Evolutionary conservation across 2,888 invertebrate genomes (phyloP), one percentile per base, ranked within the genome.

Genomic region (Tetragnatha montana): DNA sequence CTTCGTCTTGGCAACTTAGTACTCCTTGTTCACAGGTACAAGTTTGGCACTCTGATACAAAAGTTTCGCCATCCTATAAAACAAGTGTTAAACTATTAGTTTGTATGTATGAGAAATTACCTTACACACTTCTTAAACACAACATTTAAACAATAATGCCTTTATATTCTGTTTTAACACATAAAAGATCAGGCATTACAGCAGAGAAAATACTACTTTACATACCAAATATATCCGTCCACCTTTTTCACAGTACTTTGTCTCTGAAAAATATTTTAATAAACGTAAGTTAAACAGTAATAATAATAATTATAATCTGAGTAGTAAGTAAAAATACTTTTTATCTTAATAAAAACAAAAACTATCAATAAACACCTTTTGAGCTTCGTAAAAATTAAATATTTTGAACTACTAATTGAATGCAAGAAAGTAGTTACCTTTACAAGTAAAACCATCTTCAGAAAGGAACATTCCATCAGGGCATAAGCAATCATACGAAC

Each of bases 401-500:
- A 4, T 60, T 8, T 12, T 6, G 12, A 12, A 60, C 4, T 12
- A 60, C 8, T 12, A 60, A 60, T 60, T 4, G 17, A 10, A 17
- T 60, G 17, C 60, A 60, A 60, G 71, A 81, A 49, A 19, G 14
- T n/a, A 22, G 22, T 76, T 84, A 90, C 90, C 87, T 81, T 70
- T 80, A 22, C 90, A 90, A 12, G 50, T 76, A 14, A 47, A 22
- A 8, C 75, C 70, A 75, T 90, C 84, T 8, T 76, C 74, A 3
- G 87, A 60, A 19, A 90, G 81, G 47, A 69, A 8, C 90, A 90
- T 87, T n/a, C 60, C 76, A 21, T 81, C 83, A 19, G 90, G 87
- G 50, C 90, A 90, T 6, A 21, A 17, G 49, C 90, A 90, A 6
- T 84, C n/a, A 50, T 76, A 84, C 10, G 87, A 84, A 12, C 90